These are phyloP conservation scores for Drosophila mimica DNA, from an alignment of 2,888 invertebrate species.

Conservation along the genomic window DNA sequence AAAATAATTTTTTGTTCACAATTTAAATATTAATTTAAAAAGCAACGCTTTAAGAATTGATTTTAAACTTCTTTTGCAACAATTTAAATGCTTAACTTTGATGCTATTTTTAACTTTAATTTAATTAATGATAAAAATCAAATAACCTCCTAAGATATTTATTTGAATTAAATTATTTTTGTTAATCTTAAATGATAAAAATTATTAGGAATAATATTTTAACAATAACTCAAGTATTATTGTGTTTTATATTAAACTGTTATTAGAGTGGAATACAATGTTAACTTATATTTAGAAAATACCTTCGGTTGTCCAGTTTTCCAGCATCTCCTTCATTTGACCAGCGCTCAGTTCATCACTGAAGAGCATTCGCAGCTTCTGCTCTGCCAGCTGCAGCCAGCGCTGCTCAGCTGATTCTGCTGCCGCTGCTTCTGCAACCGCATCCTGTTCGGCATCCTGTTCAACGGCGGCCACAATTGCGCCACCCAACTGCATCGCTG, in stretches of 20 bases:
- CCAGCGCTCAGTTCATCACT: slow-evolving; percentile 47
- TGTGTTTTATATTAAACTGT: not conserved
- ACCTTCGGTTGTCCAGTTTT: slow-evolving; percentile 67
- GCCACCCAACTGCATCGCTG: slow-evolving; percentile 60
- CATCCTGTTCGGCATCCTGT: slow-evolving; percentile 54
- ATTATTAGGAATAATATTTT: not conserved
- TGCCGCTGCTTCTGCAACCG: slow-evolving; percentile 31
- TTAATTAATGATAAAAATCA: not conserved
- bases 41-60: not conserved
- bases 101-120: not conserved
- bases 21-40: not conserved
- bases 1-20: not conserved
- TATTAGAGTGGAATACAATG: not conserved
- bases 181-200: not conserved
- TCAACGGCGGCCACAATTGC: slow-evolving; percentile 72
- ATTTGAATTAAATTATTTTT: not conserved
- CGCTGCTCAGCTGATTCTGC: slow-evolving; percentile 21
- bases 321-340: slow-evolving; percentile 33
- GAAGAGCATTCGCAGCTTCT: slow-evolving; percentile 54
- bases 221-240: not conserved
- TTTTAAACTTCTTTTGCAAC: not conserved
- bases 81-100: too few relatives aligned
- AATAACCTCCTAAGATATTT: not conserved
- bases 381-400: slow-evolving; percentile 37
- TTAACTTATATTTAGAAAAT: not conserved